Evolutionary conservation across 2,888 invertebrate genomes (phyloP), one percentile per base, ranked within the genome.

Genomic region (Morpho achilles): DNA sequence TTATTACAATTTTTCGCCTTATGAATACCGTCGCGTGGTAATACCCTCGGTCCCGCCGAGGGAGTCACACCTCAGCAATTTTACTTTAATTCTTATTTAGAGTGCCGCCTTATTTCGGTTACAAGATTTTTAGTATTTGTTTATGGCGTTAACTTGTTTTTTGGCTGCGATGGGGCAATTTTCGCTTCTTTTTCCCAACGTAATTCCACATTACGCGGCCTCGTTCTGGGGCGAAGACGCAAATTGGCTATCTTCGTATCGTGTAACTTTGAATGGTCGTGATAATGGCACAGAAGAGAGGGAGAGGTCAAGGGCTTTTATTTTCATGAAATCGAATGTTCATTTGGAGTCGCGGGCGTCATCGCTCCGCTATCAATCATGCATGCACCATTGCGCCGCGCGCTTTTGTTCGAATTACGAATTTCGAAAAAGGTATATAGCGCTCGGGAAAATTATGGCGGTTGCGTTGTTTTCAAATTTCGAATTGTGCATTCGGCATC

Each of bases 1-100:
- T 88, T 87, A 90, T 90, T 90, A 90, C 88, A 91, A 90, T 90
- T 91, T 90, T 84, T 85, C 86, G 84, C 88, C 79, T 91, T 91
- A 91, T 90, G 91, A 91, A 91, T 91, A 90, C 87, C 85, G 86
- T 79, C 79, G 80, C 76, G 74, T 72, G 74, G 72, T 79, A 77
- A 79, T 79, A 76, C 75, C 77, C 77, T 75, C 68, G 70, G 32
- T 68, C 77, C 68, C 77, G 74, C 75, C 77, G 71, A 69, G 87
- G 87, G 87, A 80, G 82, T 81, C 84, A 85, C 87, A 87, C 84
- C 87, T 87, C 87, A 83, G 78, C 89, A 87, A 89, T 88, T 88
- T 81, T 81, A 84, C 85, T 87, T 87, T 88, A 90, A 88, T 89
- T 88, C 89, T 86, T 89, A 84, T 89, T 90, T 89, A 89, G 87